phyloP scores from a whole-genome alignment of 2,888 invertebrate genomes.

The Drosophila pullipes region DNA sequence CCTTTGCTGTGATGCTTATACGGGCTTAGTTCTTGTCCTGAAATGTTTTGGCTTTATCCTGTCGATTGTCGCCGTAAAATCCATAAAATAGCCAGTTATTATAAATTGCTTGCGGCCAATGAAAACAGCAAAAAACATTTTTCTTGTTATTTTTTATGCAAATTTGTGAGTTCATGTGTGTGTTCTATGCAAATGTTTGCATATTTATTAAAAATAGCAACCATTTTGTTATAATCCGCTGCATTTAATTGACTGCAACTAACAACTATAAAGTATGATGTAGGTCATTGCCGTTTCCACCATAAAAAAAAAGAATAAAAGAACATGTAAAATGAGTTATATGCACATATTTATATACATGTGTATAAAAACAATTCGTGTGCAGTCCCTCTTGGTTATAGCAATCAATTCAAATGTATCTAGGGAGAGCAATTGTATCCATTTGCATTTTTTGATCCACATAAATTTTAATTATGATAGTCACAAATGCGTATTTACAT shows the following conservation, averaged over 20 bases:
- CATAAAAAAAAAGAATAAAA: slow-evolving; percentile 12
- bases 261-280: slow-evolving; percentile 52
- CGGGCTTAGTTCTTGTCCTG: slow-evolving; percentile 67
- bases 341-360: slow-evolving; percentile 2
- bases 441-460: slow-evolving; percentile 59
- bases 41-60: slow-evolving; percentile 72
- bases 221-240: slow-evolving; percentile 68
- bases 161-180: slow-evolving; percentile 6
- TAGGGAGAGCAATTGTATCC: slow-evolving; percentile 41
- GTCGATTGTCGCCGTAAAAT: slow-evolving; percentile 74
- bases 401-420: slow-evolving; percentile 52
- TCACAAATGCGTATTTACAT: slow-evolving; percentile 62
- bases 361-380: slow-evolving; percentile 42
- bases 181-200: slow-evolving; percentile 66
- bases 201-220: slow-evolving; percentile 72
- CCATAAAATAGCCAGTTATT: slow-evolving; percentile 70
- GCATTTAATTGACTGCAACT: slow-evolving; percentile 76
- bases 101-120: slow-evolving; percentile 61
- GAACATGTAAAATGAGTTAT: slow-evolving; percentile 12
- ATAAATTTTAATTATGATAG: slow-evolving; percentile 68
- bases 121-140: slow-evolving; percentile 38
- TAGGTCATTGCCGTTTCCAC: slow-evolving; percentile 45
- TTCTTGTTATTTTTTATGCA: slow-evolving; percentile 33
- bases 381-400: slow-evolving; percentile 19
- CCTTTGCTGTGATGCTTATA: slow-evolving; percentile 48